Percentiles rank a stretch among this genome's conserved stretches.
Evolutionary conservation across 2,113 vertebrate genomes (phyloP).

Genomic region (Brienomyrus brachyistius): DNA sequence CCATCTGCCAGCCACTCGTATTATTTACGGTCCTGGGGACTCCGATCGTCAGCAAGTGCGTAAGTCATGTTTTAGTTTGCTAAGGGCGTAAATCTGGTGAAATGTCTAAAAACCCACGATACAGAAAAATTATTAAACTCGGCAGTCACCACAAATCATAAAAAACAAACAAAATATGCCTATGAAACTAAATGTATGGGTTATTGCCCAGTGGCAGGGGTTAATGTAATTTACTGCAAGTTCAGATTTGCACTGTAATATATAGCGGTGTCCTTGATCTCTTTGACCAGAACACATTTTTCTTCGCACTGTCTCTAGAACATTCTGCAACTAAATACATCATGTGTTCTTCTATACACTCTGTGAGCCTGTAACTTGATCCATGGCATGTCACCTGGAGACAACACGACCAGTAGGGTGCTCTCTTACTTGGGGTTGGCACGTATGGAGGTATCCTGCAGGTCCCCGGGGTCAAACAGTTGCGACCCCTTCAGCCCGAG

Average conservation of each 20-base stretch:
- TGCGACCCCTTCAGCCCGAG: conserved; percentile 90
- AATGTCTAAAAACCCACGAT: not conserved
- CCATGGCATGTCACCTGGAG: not conserved
- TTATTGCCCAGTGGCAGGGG: not conserved
- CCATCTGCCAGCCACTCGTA: not conserved
- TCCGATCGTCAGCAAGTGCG: not conserved
- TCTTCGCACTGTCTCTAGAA: not conserved
- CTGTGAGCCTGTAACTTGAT: not conserved
- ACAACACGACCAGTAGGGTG: not conserved
- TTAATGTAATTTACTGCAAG: not conserved
- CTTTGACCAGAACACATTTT: not conserved
- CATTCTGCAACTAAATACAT: not conserved
- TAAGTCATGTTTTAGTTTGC: not conserved
- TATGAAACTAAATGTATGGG: not conserved
- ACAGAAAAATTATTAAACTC: not conserved
- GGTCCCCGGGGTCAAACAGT: conserved; percentile 91
- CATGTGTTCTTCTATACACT: not conserved
- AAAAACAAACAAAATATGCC: not conserved
- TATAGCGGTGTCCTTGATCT: not conserved
- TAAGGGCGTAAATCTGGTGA: not conserved
- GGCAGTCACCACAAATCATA: not conserved
- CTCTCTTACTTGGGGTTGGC: conserved; percentile 76
- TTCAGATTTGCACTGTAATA: not conserved
- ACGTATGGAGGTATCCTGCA: conserved; percentile 86
- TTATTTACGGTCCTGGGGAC: not conserved